phyloP scores from a whole-genome alignment of 2,888 invertebrate species.

The Octodonta nipae region DNA sequence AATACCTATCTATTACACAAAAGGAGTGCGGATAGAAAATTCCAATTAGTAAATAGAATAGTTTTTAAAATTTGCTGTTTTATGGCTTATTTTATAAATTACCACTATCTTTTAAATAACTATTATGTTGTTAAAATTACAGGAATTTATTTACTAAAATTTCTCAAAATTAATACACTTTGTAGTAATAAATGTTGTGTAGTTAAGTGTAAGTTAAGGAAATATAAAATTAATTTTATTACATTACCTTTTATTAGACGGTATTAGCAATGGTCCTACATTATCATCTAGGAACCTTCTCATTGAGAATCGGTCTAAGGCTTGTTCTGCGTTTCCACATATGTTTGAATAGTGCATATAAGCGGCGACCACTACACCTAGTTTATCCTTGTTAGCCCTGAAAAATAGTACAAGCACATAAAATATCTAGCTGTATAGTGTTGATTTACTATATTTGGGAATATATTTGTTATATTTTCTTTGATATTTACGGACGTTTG shows the following conservation, averaged over 20 bases:
- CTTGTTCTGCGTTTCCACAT: slow-evolving; percentile 70
- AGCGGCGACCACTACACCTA: slow-evolving; percentile 78
- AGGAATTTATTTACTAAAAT: too few species aligned
- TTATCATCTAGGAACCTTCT: slow-evolving; percentile 76
- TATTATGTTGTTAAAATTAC: too few species aligned
- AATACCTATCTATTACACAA: too few species aligned
- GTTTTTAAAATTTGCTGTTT: too few species aligned
- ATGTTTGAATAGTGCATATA: slow-evolving; percentile 91
- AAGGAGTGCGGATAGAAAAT: too few species aligned
- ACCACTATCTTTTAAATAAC: too few species aligned
- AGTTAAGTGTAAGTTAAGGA: too few species aligned
- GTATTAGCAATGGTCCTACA: slow-evolving; percentile 54
- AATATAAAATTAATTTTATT: not conserved
- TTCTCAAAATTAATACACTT: too few species aligned
- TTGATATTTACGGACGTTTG: not conserved
- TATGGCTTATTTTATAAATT: too few species aligned
- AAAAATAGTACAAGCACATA: slow-evolving; percentile 15
- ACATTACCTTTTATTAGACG: slow-evolving; percentile 58
- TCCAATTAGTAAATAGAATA: too few species aligned
- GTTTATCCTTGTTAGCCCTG: slow-evolving; percentile 72
- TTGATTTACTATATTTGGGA: not conserved
- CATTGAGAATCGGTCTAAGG: slow-evolving; percentile 87
- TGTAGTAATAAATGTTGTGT: too few species aligned
- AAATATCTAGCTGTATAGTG: too few species aligned
- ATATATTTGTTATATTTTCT: not conserved